Conservation (phyloP, 2,113 vertebrate genomes). For the Pao palembangensis region DNA sequence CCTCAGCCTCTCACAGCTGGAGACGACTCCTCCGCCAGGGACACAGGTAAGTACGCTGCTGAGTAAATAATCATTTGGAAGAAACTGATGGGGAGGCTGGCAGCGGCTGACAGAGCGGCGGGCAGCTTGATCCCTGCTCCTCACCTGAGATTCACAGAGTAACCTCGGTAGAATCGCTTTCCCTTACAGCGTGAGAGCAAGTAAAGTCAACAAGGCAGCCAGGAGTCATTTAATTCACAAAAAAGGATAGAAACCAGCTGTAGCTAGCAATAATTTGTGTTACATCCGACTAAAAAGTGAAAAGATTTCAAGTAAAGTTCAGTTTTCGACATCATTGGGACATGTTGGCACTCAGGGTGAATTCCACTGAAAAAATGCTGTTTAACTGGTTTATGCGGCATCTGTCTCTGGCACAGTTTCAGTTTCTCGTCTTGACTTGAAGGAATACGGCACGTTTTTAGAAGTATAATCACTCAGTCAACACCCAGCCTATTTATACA, state of each 20-base stretch:
- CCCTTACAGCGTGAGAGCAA: neutral
- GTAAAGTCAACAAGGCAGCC: neutral
- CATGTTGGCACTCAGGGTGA: too few relatives aligned
- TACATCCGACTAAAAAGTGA: neutral
- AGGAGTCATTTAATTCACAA: neutral
- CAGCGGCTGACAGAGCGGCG: conserved; percentile 52
- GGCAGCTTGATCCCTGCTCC: conserved; percentile 67
- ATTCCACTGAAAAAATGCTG: too few relatives aligned
- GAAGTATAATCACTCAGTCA: too few relatives aligned
- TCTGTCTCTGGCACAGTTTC: too few relatives aligned
- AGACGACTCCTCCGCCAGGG: conserved; percentile 62
- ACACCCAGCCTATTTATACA: too few relatives aligned
- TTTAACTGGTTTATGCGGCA: too few relatives aligned
- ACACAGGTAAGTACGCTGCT: conserved; percentile 74
- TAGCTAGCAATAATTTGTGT: conserved; percentile 18
- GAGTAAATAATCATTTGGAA: conserved; percentile 82
- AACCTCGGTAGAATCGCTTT: neutral
- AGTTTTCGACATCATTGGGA: neutral
- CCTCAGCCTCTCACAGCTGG: conserved; percentile 69
- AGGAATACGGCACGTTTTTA: too few relatives aligned
- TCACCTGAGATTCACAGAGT: conserved; percentile 38
- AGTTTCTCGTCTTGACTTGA: too few relatives aligned
- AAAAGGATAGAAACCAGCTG: neutral
- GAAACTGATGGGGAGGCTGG: conserved; percentile 78
- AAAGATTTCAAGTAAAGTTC: conserved; percentile 27